Evolutionary conservation across 2,797 vertebrate genomes (phyloP), one percentile per base, ranked within the genome.

Genomic region (Myotis findleyi): DNA sequence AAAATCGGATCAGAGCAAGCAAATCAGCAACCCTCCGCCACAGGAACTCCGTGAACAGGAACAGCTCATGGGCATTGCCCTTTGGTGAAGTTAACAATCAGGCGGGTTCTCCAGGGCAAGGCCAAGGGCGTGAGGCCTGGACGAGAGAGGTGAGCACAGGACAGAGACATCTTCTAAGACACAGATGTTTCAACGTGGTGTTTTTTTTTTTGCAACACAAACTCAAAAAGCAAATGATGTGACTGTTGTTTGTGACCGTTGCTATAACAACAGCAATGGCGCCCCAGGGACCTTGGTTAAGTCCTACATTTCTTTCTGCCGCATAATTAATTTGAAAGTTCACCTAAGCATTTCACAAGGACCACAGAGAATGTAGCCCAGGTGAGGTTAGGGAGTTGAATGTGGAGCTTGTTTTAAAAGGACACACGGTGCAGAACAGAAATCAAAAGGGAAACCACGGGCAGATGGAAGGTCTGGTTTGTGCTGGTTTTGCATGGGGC

Each of bases 241-340:
- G 81, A 51, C 38, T 9, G 3, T 77, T 92, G 80, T 95, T 95
- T 94, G 20, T 85, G 86, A 77, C 72, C 36, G 2, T 95, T 91
- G 88, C 91, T 95, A 87, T 91, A 89, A 96, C 95, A 95, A 93
- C 62, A 94, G 80, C 38, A 77, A 77, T 94, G 89, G 91, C 94
- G 88, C 93, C 86, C 92, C 87, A 38, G 77, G 93, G 89, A 96
- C 86, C 91, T 88, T 91, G 91, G 86, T 86, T 71, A 81, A 89
- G 89, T 41, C 57, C 62, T 85, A 47, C 87, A 64, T 90, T 79
- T 94, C 95, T 96, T 95, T 93, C 76, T 11, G 17, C 44, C 85
- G 30, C 51, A 55, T 85, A 83, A 96, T 96, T 95, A 82, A 96
- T 95, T 55, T 53, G 68, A 85, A 89, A 88, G 64, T 87, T 93